Conservation (phyloP, 2,113 vertebrate species). For the Piaya cayana region DNA sequence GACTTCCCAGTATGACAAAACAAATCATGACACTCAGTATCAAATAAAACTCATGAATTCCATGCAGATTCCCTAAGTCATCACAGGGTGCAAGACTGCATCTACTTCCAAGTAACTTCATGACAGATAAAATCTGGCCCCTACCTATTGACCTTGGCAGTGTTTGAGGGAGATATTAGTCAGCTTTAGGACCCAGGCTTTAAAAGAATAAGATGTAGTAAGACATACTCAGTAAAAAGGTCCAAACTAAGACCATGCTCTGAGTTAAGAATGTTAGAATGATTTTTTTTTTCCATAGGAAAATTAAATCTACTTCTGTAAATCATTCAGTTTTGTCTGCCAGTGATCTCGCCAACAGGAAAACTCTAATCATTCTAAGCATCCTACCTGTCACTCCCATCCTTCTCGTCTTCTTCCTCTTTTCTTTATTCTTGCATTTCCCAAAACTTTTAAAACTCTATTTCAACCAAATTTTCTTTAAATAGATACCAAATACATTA, state of each 20-base stretch:
- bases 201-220: not conserved
- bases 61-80: not conserved
- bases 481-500: not conserved
- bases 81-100: fast-evolving
- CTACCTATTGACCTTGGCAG: not conserved
- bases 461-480: not conserved
- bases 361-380: not conserved
- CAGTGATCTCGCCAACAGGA: not conserved
- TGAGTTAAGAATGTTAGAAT: not conserved
- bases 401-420: not conserved
- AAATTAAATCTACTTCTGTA: not conserved
- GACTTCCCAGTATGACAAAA: not conserved
- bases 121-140: not conserved
- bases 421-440: not conserved
- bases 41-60: not conserved
- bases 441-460: not conserved
- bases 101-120: not conserved
- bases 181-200: not conserved
- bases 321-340: not conserved
- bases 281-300: not conserved
- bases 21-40: not conserved
- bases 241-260: not conserved
- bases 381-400: not conserved
- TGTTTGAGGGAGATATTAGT: not conserved
- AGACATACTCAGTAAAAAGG: not conserved